A percentile compares a stretch with the other conserved stretches of the same genome.
These are phyloP conservation scores for Channa argus DNA, from an alignment of 2,113 vertebrate species.

Conservation along the genomic window DNA sequence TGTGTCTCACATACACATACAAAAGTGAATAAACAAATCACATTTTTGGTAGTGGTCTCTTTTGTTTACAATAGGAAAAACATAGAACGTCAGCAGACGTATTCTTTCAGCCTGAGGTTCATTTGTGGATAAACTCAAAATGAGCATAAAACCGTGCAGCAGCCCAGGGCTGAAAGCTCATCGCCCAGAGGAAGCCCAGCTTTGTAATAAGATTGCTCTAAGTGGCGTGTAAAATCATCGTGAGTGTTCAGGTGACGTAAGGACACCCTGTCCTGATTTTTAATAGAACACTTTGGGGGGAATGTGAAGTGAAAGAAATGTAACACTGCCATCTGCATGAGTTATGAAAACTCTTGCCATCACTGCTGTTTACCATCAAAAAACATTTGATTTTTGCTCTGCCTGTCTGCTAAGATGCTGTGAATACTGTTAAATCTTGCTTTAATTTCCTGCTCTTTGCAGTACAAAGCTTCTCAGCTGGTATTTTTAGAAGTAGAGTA, in stretches of 20 bases:
- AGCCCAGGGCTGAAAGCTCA: conserved; percentile 8
- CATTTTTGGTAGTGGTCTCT: neutral
- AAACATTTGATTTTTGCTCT: neutral
- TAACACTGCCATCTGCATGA: neutral
- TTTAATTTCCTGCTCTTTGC: conserved; percentile 12
- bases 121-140: neutral
- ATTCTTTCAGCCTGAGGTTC: neutral
- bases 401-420: neutral
- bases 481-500: conserved; percentile 39
- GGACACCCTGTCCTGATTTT: conserved; percentile 11
- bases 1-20: too few species aligned
- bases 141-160: neutral
- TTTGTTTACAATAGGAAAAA: neutral
- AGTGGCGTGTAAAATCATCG: conserved; percentile 5
- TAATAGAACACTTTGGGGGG: neutral
- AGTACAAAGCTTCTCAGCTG: conserved; percentile 7
- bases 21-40: too few species aligned
- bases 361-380: neutral
- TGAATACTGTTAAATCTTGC: conserved; percentile 14
- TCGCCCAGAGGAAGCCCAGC: neutral
- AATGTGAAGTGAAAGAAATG: neutral
- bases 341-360: neutral
- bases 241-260: conserved; percentile 11
- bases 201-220: neutral
- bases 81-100: neutral